Percentiles rank a stretch among this genome's conserved stretches.
Conservation (phyloP, 1,140 invertebrate species). For the Holcopasites calliopsidis region DNA sequence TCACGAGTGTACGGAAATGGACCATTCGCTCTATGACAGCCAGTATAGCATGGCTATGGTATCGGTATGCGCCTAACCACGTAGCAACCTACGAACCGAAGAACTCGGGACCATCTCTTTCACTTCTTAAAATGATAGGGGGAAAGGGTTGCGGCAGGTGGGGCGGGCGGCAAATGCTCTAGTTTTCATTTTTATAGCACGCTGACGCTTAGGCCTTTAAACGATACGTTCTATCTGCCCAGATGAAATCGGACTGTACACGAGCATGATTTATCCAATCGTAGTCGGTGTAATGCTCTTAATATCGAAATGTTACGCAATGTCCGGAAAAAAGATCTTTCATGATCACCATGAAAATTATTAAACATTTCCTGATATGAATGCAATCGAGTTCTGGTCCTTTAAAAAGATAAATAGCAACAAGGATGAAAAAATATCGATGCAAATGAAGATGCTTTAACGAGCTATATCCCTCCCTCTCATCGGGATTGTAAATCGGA, state of each 20-base stretch:
- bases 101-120: conserved; percentile 66
- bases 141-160: conserved; percentile 46
- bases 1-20: conserved; percentile 62
- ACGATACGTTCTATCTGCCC: conserved; percentile 35
- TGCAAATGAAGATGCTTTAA: background rate
- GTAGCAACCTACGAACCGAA: conserved; percentile 63
- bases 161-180: conserved; percentile 61
- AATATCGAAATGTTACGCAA: conserved; percentile 8
- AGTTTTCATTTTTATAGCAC: conserved; percentile 65
- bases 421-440: background rate
- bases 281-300: background rate
- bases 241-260: conserved; percentile 25
- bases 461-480: no score
- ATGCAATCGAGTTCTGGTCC: no score
- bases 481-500: no score
- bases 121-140: conserved; percentile 65
- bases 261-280: conserved; percentile 14
- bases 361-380: no score
- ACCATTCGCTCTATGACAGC: conserved; percentile 63
- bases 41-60: conserved; percentile 49
- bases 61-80: conserved; percentile 61
- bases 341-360: no score
- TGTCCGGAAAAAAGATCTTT: background rate
- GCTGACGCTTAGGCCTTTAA: conserved; percentile 50
- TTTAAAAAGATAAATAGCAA: background rate